Percentiles rank a stretch among this genome's conserved stretches.
phyloP scores from a whole-genome alignment of 2,113 vertebrate genomes.

The Chamaetylas fuelleborni region DNA sequence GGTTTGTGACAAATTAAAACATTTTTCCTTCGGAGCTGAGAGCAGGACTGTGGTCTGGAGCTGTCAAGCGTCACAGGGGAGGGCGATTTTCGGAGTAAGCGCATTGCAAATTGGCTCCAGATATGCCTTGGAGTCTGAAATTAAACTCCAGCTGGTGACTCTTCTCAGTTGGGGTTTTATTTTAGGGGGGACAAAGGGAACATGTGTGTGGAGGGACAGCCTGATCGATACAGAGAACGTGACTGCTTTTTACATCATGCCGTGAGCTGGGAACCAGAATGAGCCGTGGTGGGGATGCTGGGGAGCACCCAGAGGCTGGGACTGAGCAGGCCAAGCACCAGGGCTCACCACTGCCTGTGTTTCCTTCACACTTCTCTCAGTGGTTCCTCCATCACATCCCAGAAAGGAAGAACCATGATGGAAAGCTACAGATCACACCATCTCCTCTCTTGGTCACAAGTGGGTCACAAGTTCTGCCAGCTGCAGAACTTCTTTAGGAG shows the following conservation, averaged over 20 bases:
- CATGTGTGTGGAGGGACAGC: neutral
- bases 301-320: neutral
- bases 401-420: neutral
- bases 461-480: neutral
- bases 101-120: conserved; percentile 59
- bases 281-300: neutral
- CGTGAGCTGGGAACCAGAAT: rapidly evolving
- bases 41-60: conserved; percentile 69
- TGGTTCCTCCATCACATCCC: neutral
- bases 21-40: conserved; percentile 60
- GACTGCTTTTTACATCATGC: neutral
- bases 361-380: neutral
- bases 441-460: neutral
- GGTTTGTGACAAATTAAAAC: conserved; percentile 71
- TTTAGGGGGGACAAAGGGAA: neutral
- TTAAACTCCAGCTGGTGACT: conserved; percentile 52
- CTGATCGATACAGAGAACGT: neutral
- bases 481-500: neutral
- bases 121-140: conserved; percentile 47
- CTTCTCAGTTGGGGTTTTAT: neutral
- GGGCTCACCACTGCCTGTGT: neutral
- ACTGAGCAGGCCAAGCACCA: neutral
- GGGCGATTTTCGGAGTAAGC: conserved; percentile 42
- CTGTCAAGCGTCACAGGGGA: conserved; percentile 60
- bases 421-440: neutral